These are phyloP conservation scores for Rachycentron canadum DNA, from an alignment of 2,797 vertebrate genomes.

Conservation along the genomic window DNA sequence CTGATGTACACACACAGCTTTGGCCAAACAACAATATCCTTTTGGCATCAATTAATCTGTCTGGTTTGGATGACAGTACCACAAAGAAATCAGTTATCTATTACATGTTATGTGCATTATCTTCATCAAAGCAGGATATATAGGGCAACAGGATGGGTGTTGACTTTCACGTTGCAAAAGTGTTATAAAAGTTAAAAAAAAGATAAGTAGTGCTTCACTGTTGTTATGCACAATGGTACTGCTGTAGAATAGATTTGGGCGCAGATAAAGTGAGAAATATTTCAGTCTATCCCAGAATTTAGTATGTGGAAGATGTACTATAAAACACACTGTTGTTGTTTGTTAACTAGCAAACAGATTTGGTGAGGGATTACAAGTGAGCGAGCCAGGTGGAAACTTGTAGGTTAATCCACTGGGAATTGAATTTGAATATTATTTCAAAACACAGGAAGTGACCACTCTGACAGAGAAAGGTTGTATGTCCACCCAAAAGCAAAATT, in stretches of 20 bases:
- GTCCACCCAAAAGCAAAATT: neutral
- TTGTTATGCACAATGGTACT: conserved; percentile 5
- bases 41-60: conserved; percentile 7
- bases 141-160: conserved; percentile 22
- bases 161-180: conserved; percentile 30
- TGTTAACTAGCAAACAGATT: conserved; percentile 25
- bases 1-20: conserved; percentile 1
- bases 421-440: neutral
- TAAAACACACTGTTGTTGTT: conserved; percentile 4
- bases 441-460: conserved; percentile 2
- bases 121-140: conserved; percentile 48
- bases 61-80: conserved; percentile 15
- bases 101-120: conserved; percentile 42
- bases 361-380: conserved; percentile 21
- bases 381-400: neutral
- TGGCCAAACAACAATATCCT: neutral
- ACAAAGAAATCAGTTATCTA: conserved; percentile 32
- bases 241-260: conserved; percentile 29
- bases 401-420: conserved; percentile 5
- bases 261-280: conserved; percentile 9
- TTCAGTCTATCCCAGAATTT: conserved; percentile 13
- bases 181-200: conserved; percentile 20
- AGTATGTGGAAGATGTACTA: conserved; percentile 12
- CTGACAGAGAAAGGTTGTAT: neutral
- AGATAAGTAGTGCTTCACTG: conserved; percentile 30